Base-by-base conservation (phyloP, 2,113 vertebrate genomes). In the Vireo altiloquus region DNA sequence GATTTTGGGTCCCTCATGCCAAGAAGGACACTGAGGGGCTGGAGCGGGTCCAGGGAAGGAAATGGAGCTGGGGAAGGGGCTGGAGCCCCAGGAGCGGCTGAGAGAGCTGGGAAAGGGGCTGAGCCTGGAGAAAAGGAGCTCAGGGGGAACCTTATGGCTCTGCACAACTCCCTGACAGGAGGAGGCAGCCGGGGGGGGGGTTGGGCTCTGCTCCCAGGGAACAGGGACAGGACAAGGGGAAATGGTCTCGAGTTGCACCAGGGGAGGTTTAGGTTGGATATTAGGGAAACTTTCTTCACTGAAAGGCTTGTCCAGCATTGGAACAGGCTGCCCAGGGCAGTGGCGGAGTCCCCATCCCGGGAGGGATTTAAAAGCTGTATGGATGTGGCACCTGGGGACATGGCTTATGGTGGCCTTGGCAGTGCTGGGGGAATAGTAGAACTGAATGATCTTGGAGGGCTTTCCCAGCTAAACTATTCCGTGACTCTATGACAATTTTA, bases 201-300 rank as follows among this genome's bases (percentile, higher is more conserved):
- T 39, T 0, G 1, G 39, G 64, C 23, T 63, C 5, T 70, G n/a
- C 56, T 66, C 24, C 33, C 64, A 39, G n/a, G 27, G 30, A 70
- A 47, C n/a, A 30, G 49, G 7, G 30, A 40, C 75, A 63, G 57
- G 24, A 57, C 1, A 8, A 54, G 24, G 31, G 33, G 23, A 1
- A 47, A 54, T 0, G 1, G 28, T 39, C 15, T 23, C 54, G 39
- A 4, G 54, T 1, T n/a, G 28, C 1, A 7, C 23, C 28, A 37
- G 23, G 11, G 28, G 14, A 61, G 27, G 2, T 20, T 61, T 69
- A n/a, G 74, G 13, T n/a, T 47, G 42, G 66, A 7, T 50, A 33
- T 9, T 10, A 33, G 8, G 21, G 35, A 6, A 61, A 72, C 35
- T 2, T 10, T 42, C 31, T 57, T 14, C 16, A 5, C 31, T 7